phyloP scores from a whole-genome alignment of 2,797 vertebrate species.

The Naso thynnoides region DNA sequence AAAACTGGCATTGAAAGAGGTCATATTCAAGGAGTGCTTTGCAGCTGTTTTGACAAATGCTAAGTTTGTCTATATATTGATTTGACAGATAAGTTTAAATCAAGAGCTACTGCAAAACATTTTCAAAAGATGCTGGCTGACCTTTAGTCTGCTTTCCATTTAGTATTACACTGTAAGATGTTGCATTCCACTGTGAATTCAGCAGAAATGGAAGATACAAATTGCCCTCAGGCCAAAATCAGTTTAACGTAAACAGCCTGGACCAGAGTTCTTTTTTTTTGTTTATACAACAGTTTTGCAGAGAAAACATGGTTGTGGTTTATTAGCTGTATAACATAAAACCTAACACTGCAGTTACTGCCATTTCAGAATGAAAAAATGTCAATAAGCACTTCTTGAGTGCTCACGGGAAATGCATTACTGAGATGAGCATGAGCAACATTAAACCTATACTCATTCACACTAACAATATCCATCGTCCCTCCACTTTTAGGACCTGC shows the following conservation, averaged over 20 bases:
- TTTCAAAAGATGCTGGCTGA: constrained; percentile 9
- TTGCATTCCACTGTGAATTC: constrained; percentile 44
- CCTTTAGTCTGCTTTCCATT: constrained; percentile 30
- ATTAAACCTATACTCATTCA: neutral
- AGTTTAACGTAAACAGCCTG: constrained; percentile 38
- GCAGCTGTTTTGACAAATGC: neutral
- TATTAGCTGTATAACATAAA: constrained; percentile 28
- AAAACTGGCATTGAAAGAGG: neutral
- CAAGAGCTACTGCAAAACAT: neutral
- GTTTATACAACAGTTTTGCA: constrained; percentile 26
- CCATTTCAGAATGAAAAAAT: neutral
- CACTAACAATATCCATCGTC: neutral
- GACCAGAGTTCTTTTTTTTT: neutral
- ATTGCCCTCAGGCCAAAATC: constrained; percentile 35
- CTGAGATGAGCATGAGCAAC: neutral
- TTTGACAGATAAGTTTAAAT: constrained; percentile 13
- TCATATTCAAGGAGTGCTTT: constrained; percentile 15
- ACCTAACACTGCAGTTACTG: neutral
- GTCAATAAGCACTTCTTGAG: neutral
- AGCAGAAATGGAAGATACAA: constrained; percentile 27
- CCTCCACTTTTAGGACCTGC: neutral
- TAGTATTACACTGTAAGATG: constrained; percentile 11
- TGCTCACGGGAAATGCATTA: neutral
- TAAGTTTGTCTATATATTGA: constrained; percentile 1
- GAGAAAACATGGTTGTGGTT: neutral